Evolutionary conservation across 2,888 invertebrate genomes (phyloP).

Genomic region (Junonia oenone): DNA sequence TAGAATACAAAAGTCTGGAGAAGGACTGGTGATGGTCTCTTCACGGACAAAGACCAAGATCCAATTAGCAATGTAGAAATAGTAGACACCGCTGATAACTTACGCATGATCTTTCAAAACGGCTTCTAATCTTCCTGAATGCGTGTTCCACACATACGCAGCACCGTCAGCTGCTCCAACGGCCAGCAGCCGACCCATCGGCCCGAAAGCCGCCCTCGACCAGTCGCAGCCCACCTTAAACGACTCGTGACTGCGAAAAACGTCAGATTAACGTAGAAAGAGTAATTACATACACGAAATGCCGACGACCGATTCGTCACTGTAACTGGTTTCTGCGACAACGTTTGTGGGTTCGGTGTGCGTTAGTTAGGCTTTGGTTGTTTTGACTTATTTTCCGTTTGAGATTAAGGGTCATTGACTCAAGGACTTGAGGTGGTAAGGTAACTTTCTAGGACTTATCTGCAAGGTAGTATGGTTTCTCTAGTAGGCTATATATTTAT

Average conservation of each 20-base stretch:
- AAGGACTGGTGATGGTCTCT: too few relatives aligned
- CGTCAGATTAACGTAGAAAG: not conserved
- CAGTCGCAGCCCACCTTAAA: constrained; percentile 98
- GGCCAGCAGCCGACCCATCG: constrained; percentile 91
- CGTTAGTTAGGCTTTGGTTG: not conserved
- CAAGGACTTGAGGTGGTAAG: too few relatives aligned
- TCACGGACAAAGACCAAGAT: too few relatives aligned
- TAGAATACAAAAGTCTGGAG: too few relatives aligned
- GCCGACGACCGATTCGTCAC: not conserved
- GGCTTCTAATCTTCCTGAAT: constrained; percentile 86
- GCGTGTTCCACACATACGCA: constrained; percentile 94
- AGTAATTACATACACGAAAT: not conserved
- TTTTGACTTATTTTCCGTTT: not conserved
- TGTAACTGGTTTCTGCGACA: not conserved
- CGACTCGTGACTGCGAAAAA: constrained; percentile 89
- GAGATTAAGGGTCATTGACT: not conserved
- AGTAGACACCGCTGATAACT: too few relatives aligned
- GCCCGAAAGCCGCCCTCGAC: constrained; percentile 94
- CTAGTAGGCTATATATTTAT: too few relatives aligned
- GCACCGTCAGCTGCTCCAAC: constrained; percentile 96
- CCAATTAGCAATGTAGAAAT: too few relatives aligned
- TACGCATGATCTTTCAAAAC: constrained; percentile 90
- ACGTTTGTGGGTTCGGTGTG: not conserved
- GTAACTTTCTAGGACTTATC: not conserved
- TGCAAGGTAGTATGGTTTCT: too few relatives aligned